Evolutionary conservation across 2,888 invertebrate genomes (phyloP).

Genomic region (Synanthedon vespiformis): DNA sequence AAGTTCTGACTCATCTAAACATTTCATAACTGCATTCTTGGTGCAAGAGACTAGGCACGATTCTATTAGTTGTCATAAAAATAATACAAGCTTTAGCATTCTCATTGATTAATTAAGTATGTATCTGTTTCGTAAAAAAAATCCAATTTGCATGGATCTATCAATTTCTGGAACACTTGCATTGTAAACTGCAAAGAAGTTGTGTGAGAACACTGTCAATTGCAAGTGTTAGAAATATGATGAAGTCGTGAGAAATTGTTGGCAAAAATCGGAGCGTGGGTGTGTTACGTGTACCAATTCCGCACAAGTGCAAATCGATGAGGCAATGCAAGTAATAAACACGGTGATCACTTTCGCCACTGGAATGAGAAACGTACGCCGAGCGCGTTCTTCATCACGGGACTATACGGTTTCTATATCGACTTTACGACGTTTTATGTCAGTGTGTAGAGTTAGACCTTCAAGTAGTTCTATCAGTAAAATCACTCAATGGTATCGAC

Average conservation of each 20-base stretch:
- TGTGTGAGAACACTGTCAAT: constrained; percentile 44
- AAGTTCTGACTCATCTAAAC: constrained; percentile 44
- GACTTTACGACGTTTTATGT: no score
- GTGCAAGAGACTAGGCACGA: neutral
- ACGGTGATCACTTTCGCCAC: constrained; percentile 53
- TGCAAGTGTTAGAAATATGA: constrained; percentile 39
- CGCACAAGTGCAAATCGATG: constrained; percentile 48
- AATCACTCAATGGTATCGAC: neutral
- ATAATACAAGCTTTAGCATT: constrained; percentile 13
- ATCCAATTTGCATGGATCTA: constrained; percentile 38
- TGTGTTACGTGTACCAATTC: constrained; percentile 44
- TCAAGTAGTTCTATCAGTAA: neutral
- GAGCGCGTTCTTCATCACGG: neutral
- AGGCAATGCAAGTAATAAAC: constrained; percentile 27
- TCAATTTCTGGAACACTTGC: constrained; percentile 27
- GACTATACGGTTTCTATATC: no score
- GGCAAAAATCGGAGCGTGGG: constrained; percentile 61
- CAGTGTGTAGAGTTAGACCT: neutral
- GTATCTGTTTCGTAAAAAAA: constrained; percentile 21
- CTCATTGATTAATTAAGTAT: constrained; percentile 11
- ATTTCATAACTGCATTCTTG: constrained; percentile 43
- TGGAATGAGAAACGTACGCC: neutral
- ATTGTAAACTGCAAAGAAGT: constrained; percentile 27
- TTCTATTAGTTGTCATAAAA: neutral
- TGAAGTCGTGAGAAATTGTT: constrained; percentile 53